Evolutionary conservation across 2,113 vertebrate genomes (phyloP), one percentile per base, ranked within the genome.

Genomic region (Aegypius monachus): DNA sequence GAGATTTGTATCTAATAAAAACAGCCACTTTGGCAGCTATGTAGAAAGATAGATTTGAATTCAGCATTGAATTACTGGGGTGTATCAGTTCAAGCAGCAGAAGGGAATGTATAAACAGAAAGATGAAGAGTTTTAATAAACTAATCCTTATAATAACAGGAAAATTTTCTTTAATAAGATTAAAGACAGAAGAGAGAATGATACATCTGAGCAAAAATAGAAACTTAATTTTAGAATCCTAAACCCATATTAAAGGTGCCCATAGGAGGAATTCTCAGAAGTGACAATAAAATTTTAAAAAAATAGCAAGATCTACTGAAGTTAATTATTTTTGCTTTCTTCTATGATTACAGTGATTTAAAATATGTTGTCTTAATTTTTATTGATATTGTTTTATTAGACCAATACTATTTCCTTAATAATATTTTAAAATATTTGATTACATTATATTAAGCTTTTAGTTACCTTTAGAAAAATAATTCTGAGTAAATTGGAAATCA

Each of bases 51-150:
- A 29, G 5, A 40, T 87, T 66, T 86, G n/a, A 81, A 40, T 67
- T 91, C 61, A 79, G 3, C 27, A 62, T 31, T 58, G 40, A 45
- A 65, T 58, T 88, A 66, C 25, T 77, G 45, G 15, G 68, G 36
- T 53, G 11, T 27, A 73, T 73, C 34, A 53, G 52, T 45, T 86
- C 22, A 65, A 85, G 53, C 29, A 88, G 62, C 19, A 95, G 70
- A 96, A 80, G 5, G 53, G 48, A 72, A 89, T 20, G 6, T 73
- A 18, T 66, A 90, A 95, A 48, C 48, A 92, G 71, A 87, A 34
- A 90, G 45, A 96, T 53, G 7, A 86, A 88, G 70, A 52, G 23
- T 81, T 92, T 94, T 86, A 92, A 90, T 88, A 88, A 93, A 86
- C 32, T 70, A 81, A 74, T 93, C 32, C 48, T 74, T 70, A 53